A percentile compares a stretch with the other conserved stretches of the same genome.
Evolutionary conservation across 2,888 invertebrate genomes (phyloP).

Genomic region (Torymus aiolomorphi): DNA sequence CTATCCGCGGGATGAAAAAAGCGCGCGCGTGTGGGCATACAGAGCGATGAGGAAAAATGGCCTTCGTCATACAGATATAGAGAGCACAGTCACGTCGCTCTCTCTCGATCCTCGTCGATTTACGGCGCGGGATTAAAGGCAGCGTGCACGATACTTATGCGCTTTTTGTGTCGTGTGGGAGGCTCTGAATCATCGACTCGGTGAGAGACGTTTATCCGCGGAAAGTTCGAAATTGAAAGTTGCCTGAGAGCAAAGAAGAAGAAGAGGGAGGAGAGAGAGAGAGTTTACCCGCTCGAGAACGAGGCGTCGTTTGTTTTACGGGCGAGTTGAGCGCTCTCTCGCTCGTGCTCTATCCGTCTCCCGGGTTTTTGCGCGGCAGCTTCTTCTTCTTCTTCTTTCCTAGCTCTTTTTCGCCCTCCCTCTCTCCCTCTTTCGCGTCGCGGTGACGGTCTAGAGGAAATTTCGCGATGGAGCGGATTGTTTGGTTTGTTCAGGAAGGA

Average conservation of each 20-base stretch:
- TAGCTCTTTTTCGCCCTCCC: too few species aligned
- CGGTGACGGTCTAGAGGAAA: too few species aligned
- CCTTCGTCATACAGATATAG: background rate
- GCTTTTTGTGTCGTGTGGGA: constrained; percentile 28
- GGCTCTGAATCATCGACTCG: constrained; percentile 23
- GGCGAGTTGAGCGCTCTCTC: background rate
- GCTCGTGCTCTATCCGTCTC: background rate
- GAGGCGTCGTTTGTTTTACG: constrained; percentile 50
- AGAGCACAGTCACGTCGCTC: background rate
- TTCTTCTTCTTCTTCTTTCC: too few species aligned
- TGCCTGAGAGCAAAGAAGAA: constrained; percentile 36
- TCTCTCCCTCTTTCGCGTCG: too few species aligned
- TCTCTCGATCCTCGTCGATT: constrained; percentile 30
- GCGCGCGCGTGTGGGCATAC: background rate
- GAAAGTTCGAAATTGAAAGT: constrained; percentile 56
- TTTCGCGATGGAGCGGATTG: too few species aligned
- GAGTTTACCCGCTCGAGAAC: background rate
- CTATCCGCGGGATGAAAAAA: background rate
- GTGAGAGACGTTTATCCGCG: constrained; percentile 16
- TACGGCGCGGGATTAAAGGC: background rate
- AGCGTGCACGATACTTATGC: background rate
- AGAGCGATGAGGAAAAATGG: constrained; percentile 6
- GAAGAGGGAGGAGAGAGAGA: constrained; percentile 1
- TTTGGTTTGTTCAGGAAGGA: too few species aligned
- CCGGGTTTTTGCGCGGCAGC: too few species aligned